phyloP scores from a whole-genome alignment of 2,113 vertebrate species.

The Suricata suricatta region DNA sequence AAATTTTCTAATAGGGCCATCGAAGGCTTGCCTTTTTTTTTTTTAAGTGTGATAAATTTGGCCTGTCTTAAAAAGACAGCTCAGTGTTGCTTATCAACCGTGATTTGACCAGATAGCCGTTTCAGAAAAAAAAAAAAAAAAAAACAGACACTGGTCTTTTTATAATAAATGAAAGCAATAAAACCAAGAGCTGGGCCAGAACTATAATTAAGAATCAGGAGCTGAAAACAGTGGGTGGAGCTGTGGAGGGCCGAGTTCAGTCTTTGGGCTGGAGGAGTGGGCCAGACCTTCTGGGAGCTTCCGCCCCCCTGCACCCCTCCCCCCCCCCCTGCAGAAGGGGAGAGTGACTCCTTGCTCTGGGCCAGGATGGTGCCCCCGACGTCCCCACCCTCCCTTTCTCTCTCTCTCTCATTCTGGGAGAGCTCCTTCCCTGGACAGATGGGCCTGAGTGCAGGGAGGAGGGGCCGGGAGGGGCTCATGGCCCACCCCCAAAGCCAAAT shows the following conservation, averaged over 20 bases:
- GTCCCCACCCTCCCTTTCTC: neutral
- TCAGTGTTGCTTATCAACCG: constrained; percentile 85
- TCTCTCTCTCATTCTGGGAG: neutral
- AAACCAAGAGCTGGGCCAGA: constrained; percentile 83
- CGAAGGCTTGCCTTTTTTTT: constrained; percentile 66
- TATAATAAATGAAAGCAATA: constrained; percentile 88
- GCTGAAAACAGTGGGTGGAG: constrained; percentile 4
- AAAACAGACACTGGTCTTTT: constrained; percentile 80
- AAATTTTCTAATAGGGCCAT: constrained; percentile 78
- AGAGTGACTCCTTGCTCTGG: too few species aligned
- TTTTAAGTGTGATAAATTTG: constrained; percentile 85
- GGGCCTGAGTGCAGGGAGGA: neutral
- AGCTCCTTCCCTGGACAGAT: constrained; percentile 3
- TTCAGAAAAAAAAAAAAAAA: constrained; percentile 71
- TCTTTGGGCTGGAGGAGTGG: neutral
- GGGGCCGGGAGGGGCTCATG: neutral
- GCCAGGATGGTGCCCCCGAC: too few species aligned
- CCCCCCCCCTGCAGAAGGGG: fast-evolving
- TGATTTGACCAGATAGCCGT: constrained; percentile 87
- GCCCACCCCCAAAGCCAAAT: neutral
- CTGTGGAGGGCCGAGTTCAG: neutral
- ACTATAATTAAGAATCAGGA: constrained; percentile 81
- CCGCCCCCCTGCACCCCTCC: too few species aligned
- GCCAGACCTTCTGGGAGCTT: fast-evolving
- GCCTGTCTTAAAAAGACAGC: constrained; percentile 86